These are phyloP conservation scores for Brachionus angularis DNA, from an alignment of 1,140 invertebrate species.

Conservation along the genomic window DNA sequence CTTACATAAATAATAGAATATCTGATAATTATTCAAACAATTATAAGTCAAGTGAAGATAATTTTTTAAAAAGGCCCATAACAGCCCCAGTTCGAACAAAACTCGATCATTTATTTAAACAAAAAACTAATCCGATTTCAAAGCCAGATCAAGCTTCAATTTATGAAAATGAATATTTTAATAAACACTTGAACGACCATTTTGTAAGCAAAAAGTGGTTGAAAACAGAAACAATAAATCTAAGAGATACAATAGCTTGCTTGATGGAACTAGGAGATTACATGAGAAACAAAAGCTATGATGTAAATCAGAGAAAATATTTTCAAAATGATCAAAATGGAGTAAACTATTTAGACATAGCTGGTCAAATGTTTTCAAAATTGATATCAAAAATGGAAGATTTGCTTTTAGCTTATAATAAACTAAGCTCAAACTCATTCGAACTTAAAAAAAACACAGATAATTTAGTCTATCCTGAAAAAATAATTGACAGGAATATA, in stretches of 20 bases:
- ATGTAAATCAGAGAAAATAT: slow-evolving; percentile 23
- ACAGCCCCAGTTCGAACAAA: slow-evolving; percentile 6
- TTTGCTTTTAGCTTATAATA: slow-evolving; percentile 13
- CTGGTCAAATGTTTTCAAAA: slow-evolving; percentile 5
- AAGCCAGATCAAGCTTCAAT: slow-evolving; percentile 5
- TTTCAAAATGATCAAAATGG: background rate
- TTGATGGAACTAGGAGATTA: slow-evolving; percentile 33
- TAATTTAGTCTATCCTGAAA: background rate
- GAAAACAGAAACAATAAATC: slow-evolving; percentile 7
- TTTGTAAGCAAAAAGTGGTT: slow-evolving; percentile 27
- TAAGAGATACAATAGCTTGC: slow-evolving; percentile 23
- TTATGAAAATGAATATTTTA: slow-evolving; percentile 1
- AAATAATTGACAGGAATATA: slow-evolving; percentile 40
- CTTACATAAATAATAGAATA: slow-evolving; percentile 7
- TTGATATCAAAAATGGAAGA: slow-evolving; percentile 23
- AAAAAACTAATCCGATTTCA: background rate
- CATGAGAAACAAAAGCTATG: slow-evolving; percentile 43
- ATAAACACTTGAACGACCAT: slow-evolving; percentile 21
- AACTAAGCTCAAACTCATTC: slow-evolving; percentile 1
- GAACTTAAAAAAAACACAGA: slow-evolving; percentile 25
- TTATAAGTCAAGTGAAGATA: slow-evolving; percentile 23
- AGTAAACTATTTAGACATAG: slow-evolving; percentile 1
- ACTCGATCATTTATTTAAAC: slow-evolving; percentile 11
- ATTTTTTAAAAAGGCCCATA: background rate
- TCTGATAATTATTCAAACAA: slow-evolving; percentile 36